Conservation (phyloP, 2,113 vertebrate species). For the Ciconia maguari region DNA sequence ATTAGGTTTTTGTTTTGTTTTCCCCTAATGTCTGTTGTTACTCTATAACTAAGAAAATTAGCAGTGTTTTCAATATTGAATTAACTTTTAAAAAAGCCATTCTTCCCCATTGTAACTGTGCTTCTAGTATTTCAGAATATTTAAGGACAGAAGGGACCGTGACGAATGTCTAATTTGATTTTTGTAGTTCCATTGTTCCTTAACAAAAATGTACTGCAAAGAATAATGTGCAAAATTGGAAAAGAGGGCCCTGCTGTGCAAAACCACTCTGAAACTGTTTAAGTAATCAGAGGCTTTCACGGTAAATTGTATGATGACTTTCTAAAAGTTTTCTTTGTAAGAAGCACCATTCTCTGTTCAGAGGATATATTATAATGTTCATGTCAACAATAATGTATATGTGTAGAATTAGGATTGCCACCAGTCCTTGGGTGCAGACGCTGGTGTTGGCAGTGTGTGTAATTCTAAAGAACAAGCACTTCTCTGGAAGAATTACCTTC, state of each 20-base stretch:
- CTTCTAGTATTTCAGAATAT: slow-evolving; percentile 24
- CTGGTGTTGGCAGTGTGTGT: not conserved
- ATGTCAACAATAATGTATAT: not conserved
- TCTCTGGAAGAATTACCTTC: not conserved
- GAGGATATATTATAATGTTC: not conserved
- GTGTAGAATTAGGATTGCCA: not conserved
- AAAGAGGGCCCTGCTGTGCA: slow-evolving; percentile 42
- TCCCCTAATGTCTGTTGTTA: not conserved
- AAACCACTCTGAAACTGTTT: not conserved
- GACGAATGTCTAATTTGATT: slow-evolving; percentile 22
- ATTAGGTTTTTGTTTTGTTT: not conserved
- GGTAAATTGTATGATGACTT: slow-evolving; percentile 19
- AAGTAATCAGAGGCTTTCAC: slow-evolving; percentile 22
- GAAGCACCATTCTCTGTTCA: not conserved
- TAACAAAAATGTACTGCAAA: slow-evolving; percentile 22
- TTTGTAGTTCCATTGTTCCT: slow-evolving; percentile 29
- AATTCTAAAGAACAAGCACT: not conserved
- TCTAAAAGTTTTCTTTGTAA: slow-evolving; percentile 19
- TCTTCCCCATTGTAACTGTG: slow-evolving; percentile 14
- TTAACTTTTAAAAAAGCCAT: slow-evolving; percentile 10
- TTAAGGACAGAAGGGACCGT: not conserved
- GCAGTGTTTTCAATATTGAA: slow-evolving; percentile 7
- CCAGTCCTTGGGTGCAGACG: not conserved
- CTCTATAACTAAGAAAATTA: not conserved
- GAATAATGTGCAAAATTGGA: slow-evolving; percentile 31